Percentiles rank a stretch among this genome's conserved stretches.
phyloP scores from a whole-genome alignment of 2,797 vertebrate species.

The Acanthurus lineatus region DNA sequence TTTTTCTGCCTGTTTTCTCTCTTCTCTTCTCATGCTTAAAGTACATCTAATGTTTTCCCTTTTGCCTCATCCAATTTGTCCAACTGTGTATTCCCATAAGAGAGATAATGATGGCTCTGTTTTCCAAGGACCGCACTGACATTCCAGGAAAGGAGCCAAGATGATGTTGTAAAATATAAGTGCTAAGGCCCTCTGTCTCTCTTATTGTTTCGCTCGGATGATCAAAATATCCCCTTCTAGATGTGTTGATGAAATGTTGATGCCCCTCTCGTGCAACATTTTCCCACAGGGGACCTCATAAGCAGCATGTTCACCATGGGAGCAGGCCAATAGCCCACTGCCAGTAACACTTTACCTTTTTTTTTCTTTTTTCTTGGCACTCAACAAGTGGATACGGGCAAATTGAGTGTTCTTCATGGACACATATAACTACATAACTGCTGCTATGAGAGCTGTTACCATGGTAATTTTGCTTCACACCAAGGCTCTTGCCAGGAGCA shows the following conservation, averaged over 20 bases:
- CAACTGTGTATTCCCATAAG: conserved; percentile 45
- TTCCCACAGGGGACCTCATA: conserved; percentile 40
- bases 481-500: conserved; percentile 42
- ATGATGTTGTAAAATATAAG: conserved; percentile 34
- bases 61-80: conserved; percentile 42
- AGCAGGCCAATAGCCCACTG: conserved; percentile 32
- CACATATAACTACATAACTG: conserved; percentile 37
- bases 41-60: conserved; percentile 47
- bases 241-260: conserved; percentile 45
- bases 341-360: conserved; percentile 31
- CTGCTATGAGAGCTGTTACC: conserved; percentile 60
- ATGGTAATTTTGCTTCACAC: conserved; percentile 54
- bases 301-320: conserved; percentile 37
- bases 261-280: not conserved
- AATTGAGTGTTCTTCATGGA: conserved; percentile 49
- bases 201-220: conserved; percentile 39
- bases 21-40: not conserved
- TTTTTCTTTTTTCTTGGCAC: not conserved
- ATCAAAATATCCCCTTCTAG: conserved; percentile 15
- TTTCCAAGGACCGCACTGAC: conserved; percentile 38
- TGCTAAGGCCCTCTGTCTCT: conserved; percentile 24
- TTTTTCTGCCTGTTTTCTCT: not conserved
- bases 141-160: conserved; percentile 57
- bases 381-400: conserved; percentile 44
- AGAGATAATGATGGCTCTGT: conserved; percentile 42